These are phyloP conservation scores for Pipistrellus pipistrellus DNA, from an alignment of 2,797 vertebrate species.

Conservation along the genomic window DNA sequence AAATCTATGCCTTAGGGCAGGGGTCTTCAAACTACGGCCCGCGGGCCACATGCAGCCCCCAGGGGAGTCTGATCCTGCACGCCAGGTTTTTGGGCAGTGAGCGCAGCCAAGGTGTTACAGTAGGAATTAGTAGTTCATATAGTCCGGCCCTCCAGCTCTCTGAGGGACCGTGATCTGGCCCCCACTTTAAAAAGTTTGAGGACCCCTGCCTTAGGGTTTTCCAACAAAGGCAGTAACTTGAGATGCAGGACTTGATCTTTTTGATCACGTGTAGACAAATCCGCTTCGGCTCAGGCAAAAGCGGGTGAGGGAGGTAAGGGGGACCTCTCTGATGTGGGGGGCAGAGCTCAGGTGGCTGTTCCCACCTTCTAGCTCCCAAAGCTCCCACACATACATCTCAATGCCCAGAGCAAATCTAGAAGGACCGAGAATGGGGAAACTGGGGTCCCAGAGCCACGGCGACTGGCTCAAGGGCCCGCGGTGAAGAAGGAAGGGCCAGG, in stretches of 20 bases:
- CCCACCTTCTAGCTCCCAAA: background rate
- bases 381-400: background rate
- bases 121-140: no score
- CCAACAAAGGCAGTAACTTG: background rate
- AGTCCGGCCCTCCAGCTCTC: no score
- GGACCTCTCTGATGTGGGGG: background rate
- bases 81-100: no score
- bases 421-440: background rate
- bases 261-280: background rate
- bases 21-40: no score
- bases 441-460: background rate
- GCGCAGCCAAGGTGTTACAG: no score
- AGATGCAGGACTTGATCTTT: background rate
- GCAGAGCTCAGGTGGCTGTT: background rate
- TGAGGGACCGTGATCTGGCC: no score
- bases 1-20: background rate
- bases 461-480: background rate
- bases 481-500: background rate
- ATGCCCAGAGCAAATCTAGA: background rate
- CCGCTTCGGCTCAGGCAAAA: background rate
- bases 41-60: no score
- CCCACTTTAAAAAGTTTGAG: no score
- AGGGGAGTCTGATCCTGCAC: no score
- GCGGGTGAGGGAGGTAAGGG: background rate
- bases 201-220: background rate